Evolutionary conservation across 2,888 invertebrate species (phyloP).

Genomic region (Ethmia dodecea): DNA sequence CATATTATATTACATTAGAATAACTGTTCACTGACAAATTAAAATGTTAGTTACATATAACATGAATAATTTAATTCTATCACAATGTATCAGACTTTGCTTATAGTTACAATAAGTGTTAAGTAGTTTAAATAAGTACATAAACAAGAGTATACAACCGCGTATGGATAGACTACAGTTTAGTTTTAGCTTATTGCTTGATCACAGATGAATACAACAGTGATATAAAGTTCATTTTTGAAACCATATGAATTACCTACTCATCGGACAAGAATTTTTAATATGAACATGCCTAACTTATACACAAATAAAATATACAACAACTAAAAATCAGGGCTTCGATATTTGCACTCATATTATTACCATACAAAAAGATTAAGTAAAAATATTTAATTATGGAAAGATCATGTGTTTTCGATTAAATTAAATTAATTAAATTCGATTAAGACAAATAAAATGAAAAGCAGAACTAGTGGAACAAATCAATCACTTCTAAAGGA

Average conservation of each 20-base stretch:
- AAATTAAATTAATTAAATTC: neutral
- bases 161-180: too few species aligned
- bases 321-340: constrained; percentile 1
- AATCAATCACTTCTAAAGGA: constrained; percentile 1
- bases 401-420: too few species aligned
- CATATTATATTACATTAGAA: constrained; percentile 24
- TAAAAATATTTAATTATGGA: too few species aligned
- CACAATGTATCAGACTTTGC: constrained; percentile 57
- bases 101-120: constrained; percentile 36
- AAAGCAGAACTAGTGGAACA: neutral
- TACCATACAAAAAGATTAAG: constrained; percentile 1
- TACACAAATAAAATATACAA: neutral
- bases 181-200: constrained; percentile 24
- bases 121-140: constrained; percentile 36
- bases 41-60: too few species aligned
- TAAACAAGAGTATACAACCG: constrained; percentile 34
- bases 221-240: constrained; percentile 6
- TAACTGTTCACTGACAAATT: constrained; percentile 21
- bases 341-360: neutral
- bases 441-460: neutral
- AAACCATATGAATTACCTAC: neutral
- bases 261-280: constrained; percentile 1
- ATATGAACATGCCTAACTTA: neutral
- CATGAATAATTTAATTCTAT: constrained; percentile 51
- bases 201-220: constrained; percentile 46